phyloP scores from a whole-genome alignment of 1,140 invertebrate species.

The Heliconius melpomene region DNA sequence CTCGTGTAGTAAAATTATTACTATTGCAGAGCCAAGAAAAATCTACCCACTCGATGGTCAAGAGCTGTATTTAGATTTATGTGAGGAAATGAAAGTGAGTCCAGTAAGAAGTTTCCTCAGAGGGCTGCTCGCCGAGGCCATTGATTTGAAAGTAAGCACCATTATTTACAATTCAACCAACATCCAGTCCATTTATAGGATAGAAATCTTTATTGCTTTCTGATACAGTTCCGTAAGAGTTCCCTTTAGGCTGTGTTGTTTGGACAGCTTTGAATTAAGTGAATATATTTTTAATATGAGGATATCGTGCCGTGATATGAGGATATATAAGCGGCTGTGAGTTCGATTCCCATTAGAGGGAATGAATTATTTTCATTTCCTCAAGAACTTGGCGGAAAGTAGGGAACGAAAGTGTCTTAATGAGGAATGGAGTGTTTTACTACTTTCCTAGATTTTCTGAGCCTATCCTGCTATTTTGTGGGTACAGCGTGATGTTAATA shows the following conservation, averaged over 20 bases:
- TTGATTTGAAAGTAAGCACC: conserved; percentile 62
- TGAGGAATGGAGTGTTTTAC: too few species aligned
- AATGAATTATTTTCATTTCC: too few species aligned
- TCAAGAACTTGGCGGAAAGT: too few species aligned
- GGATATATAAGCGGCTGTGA: too few species aligned
- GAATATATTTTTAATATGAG: neutral
- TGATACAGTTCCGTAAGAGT: conserved; percentile 25
- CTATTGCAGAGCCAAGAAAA: conserved; percentile 46
- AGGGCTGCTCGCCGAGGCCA: conserved; percentile 51
- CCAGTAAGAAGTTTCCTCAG: conserved; percentile 64
- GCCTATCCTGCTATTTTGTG: neutral
- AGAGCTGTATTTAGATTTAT: conserved; percentile 66
- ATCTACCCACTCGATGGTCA: conserved; percentile 62
- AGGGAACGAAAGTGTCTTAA: too few species aligned
- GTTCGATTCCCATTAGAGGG: too few species aligned
- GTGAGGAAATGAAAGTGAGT: conserved; percentile 64
- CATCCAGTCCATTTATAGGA: conserved; percentile 31
- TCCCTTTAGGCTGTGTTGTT: neutral
- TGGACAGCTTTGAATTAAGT: conserved; percentile 1
- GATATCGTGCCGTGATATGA: too few species aligned
- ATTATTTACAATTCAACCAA: conserved; percentile 36
- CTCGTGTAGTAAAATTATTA: neutral
- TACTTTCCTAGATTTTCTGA: neutral
- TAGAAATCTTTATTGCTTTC: conserved; percentile 37
- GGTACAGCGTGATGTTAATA: too few species aligned